A percentile compares a stretch with the other conserved stretches of the same genome.
These are phyloP conservation scores for Polydrusus cervinus DNA, from an alignment of 2,888 invertebrate species.

Conservation along the genomic window DNA sequence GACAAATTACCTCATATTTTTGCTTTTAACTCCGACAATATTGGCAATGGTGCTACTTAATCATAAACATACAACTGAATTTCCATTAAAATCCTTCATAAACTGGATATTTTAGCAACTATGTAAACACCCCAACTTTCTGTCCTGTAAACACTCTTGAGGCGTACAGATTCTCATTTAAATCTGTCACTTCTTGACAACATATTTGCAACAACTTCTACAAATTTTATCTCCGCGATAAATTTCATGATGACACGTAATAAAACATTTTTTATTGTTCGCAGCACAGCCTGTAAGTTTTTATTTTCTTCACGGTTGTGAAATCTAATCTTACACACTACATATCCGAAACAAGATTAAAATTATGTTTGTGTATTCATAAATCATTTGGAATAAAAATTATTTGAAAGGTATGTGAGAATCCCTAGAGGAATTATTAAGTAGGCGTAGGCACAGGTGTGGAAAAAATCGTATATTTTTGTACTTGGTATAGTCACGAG, in stretches of 20 bases:
- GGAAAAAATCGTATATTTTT: too few relatives aligned
- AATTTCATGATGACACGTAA: constrained; percentile 8
- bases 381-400: constrained; percentile 2
- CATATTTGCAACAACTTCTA: constrained; percentile 8
- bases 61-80: too few relatives aligned
- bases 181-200: constrained; percentile 11
- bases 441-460: too few relatives aligned
- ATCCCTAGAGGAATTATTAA: neutral
- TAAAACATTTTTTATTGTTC: constrained; percentile 15
- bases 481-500: too few relatives aligned
- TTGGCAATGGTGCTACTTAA: too few relatives aligned
- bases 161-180: neutral
- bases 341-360: constrained; percentile 42
- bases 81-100: too few relatives aligned
- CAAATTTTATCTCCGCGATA: constrained; percentile 2
- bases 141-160: neutral
- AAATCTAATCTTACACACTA: constrained; percentile 42
- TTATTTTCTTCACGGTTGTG: constrained; percentile 32
- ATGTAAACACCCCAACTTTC: neutral
- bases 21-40: too few relatives aligned
- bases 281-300: constrained; percentile 10
- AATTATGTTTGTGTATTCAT: constrained; percentile 23
- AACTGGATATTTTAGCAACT: too few relatives aligned
- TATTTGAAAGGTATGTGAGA: neutral
- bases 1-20: too few relatives aligned